Percentiles rank a stretch among this genome's conserved stretches.
Evolutionary conservation across 2,888 invertebrate species (phyloP).

Genomic region (Microctonus aethiopoides): DNA sequence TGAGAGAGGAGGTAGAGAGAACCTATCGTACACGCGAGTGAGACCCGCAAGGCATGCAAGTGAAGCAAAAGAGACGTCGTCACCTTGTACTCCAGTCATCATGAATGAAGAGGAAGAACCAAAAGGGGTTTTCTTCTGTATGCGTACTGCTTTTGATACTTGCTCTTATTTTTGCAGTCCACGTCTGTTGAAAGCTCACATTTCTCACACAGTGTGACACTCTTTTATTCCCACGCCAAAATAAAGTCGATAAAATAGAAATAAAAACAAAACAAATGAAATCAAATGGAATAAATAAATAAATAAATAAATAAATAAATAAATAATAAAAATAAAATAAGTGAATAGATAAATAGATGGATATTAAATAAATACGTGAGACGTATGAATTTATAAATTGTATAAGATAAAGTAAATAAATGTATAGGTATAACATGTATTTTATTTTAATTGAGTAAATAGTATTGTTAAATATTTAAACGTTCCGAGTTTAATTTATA

Average conservation of each 20-base stretch:
- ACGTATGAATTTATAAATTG: no score
- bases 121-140: background rate
- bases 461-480: background rate
- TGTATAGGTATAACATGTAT: no score
- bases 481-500: background rate
- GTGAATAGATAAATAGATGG: background rate
- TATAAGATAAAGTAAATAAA: no score
- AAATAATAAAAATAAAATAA: background rate
- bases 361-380: background rate
- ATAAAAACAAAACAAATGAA: constrained; percentile 3
- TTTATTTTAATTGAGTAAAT: no score
- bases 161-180: constrained; percentile 15
- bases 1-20: background rate
- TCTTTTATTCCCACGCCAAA: constrained; percentile 11
- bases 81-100: constrained; percentile 10
- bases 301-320: background rate
- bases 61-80: constrained; percentile 12
- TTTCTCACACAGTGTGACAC: constrained; percentile 13
- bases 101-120: background rate
- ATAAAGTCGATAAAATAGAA: background rate
- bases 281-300: background rate
- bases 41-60: background rate
- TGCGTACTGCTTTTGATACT: constrained; percentile 22
- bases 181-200: constrained; percentile 11
- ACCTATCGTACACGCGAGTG: constrained; percentile 3